Conservation (phyloP, 1,140 invertebrate genomes). For the Cotesia chilonis region DNA sequence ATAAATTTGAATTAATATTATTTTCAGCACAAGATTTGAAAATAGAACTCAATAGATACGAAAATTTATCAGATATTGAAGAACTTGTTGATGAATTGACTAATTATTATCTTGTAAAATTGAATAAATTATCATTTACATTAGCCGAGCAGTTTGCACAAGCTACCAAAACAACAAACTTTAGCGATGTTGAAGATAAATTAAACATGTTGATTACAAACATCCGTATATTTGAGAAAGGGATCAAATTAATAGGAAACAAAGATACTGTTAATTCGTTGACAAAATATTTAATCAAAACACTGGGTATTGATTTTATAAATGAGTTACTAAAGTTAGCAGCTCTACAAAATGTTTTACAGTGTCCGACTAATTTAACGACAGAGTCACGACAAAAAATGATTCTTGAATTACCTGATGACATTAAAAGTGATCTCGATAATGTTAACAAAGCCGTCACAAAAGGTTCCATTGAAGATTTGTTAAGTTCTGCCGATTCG, state of each 20-base stretch:
- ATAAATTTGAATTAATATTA: conserved; percentile 70
- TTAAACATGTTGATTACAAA: conserved; percentile 79
- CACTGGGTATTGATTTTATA: conserved; percentile 83
- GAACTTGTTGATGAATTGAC: conserved; percentile 71
- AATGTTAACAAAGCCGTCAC: conserved; percentile 72
- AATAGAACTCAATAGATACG: conserved; percentile 70
- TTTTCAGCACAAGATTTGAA: conserved; percentile 76
- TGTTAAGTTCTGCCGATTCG: conserved; percentile 76
- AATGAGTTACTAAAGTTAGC: conserved; percentile 80
- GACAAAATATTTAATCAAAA: conserved; percentile 84
- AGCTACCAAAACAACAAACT: conserved; percentile 54
- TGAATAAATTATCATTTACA: conserved; percentile 67
- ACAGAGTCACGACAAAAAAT: conserved; percentile 76
- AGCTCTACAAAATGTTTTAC: conserved; percentile 71
- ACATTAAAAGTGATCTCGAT: conserved; percentile 71
- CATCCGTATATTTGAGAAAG: conserved; percentile 86
- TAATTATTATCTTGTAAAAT: conserved; percentile 69
- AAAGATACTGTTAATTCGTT: conserved; percentile 74
- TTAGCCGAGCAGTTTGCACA: conserved; percentile 73
- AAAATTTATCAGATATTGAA: conserved; percentile 74
- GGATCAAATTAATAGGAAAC: conserved; percentile 73
- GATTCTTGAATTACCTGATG: conserved; percentile 71
- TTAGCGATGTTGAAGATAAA: conserved; percentile 73
- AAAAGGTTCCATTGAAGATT: conserved; percentile 77
- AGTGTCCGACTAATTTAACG: conserved; percentile 67